phyloP scores from a whole-genome alignment of 2,797 vertebrate species.

The Scomberomorus guttatus region DNA sequence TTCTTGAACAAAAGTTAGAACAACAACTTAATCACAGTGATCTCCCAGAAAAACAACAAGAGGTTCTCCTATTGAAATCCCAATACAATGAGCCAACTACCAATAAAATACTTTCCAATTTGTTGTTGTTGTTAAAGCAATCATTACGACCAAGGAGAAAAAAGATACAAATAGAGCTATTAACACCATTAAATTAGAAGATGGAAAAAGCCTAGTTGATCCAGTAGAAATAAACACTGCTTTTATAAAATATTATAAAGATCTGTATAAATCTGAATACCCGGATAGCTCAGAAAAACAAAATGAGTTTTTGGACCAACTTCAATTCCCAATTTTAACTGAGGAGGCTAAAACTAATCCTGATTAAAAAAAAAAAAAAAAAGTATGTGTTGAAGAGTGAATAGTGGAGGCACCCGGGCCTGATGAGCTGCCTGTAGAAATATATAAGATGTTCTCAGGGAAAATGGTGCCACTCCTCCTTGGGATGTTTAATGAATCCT shows the following conservation, averaged over 20 bases:
- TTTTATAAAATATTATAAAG: neutral
- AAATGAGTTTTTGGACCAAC: neutral
- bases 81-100: neutral
- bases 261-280: constrained; percentile 1
- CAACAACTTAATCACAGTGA: no score
- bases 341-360: neutral
- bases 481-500: constrained; percentile 1
- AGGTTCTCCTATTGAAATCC: no score
- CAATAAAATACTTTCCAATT: neutral
- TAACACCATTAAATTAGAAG: neutral
- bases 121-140: no score
- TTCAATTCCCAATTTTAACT: neutral
- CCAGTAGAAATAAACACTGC: neutral
- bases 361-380: no score
- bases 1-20: neutral
- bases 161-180: neutral
- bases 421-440: neutral
- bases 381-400: neutral
- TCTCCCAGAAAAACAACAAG: no score
- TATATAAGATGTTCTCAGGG: neutral
- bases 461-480: neutral
- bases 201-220: neutral
- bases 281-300: neutral
- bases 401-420: neutral
- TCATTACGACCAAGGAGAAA: neutral